Evolutionary conservation across 2,888 invertebrate species (phyloP).

Genomic region (Urechis unicinctus): DNA sequence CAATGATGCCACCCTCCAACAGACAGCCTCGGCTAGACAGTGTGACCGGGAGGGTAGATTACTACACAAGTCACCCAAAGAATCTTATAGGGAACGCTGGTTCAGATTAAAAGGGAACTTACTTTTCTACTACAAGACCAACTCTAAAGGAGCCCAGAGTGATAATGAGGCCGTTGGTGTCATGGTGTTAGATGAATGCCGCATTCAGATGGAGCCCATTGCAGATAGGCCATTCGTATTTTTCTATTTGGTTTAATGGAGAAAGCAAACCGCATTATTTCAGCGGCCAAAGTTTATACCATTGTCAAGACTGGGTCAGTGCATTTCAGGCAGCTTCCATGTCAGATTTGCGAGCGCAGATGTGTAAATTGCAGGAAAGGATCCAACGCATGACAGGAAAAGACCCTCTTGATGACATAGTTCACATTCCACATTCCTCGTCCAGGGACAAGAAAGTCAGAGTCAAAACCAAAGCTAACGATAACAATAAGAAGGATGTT

Average conservation of each 20-base stretch:
- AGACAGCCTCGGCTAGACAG: slow-evolving; percentile 1
- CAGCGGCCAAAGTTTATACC: slow-evolving; percentile 4
- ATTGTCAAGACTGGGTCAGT: slow-evolving; percentile 9
- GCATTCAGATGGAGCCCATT: slow-evolving; percentile 3
- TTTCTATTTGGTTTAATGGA: slow-evolving; percentile 8
- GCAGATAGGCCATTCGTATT: slow-evolving; percentile 11
- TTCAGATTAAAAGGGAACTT: slow-evolving; percentile 14
- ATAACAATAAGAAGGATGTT: too few relatives aligned
- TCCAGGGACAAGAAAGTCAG: too few relatives aligned
- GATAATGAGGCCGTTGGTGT: slow-evolving; percentile 10
- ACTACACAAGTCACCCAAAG: neutral
- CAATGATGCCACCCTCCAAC: slow-evolving; percentile 1
- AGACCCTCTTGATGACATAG: neutral
- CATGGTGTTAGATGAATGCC: slow-evolving; percentile 7
- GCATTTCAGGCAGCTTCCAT: slow-evolving; percentile 1
- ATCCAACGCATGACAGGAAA: neutral
- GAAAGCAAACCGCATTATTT: slow-evolving; percentile 11
- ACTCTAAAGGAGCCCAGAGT: slow-evolving; percentile 3
- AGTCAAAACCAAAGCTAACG: too few relatives aligned
- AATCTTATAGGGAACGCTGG: slow-evolving; percentile 10
- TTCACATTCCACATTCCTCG: neutral
- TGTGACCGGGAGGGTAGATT: slow-evolving; percentile 8
- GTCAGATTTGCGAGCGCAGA: neutral
- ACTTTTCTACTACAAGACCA: slow-evolving; percentile 13
- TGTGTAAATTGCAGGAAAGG: neutral